Evolutionary conservation across 2,113 vertebrate species (phyloP).

Genomic region (Varanus salvator): DNA sequence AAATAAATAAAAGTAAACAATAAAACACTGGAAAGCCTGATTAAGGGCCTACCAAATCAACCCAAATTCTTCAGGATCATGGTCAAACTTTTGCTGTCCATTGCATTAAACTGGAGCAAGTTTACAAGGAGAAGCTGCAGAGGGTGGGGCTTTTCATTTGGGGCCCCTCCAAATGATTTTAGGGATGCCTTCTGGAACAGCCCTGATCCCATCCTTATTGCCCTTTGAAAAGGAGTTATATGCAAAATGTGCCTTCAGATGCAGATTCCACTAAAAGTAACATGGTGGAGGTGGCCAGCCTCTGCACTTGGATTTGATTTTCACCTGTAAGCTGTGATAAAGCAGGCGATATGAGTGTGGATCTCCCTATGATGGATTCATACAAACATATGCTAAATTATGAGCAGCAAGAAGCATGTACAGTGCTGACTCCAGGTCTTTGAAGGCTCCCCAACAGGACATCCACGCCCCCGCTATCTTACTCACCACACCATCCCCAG

Average conservation of each 20-base stretch:
- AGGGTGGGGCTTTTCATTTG: background rate
- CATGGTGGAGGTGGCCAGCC: background rate
- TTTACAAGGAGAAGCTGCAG: background rate
- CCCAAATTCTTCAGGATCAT: background rate
- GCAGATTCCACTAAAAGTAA: background rate
- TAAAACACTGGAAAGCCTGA: background rate
- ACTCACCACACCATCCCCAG: too few species aligned
- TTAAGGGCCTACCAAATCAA: background rate
- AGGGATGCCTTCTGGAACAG: background rate
- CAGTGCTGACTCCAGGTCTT: background rate
- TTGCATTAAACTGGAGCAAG: background rate
- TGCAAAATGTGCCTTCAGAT: background rate
- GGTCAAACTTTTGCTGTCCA: background rate
- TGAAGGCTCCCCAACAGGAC: too few species aligned
- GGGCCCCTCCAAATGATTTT: background rate
- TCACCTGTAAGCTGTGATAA: background rate
- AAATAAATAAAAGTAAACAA: background rate
- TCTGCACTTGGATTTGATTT: background rate
- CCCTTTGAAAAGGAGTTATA: background rate
- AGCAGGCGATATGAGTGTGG: background rate
- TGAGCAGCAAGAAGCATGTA: background rate
- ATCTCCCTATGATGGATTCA: background rate
- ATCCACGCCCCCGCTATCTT: too few species aligned
- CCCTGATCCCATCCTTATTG: background rate
- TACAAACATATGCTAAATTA: background rate